A percentile compares a stretch with the other conserved stretches of the same genome.
These are phyloP conservation scores for Eospalax fontanierii DNA, from an alignment of 2,797 vertebrate species.

Conservation along the genomic window DNA sequence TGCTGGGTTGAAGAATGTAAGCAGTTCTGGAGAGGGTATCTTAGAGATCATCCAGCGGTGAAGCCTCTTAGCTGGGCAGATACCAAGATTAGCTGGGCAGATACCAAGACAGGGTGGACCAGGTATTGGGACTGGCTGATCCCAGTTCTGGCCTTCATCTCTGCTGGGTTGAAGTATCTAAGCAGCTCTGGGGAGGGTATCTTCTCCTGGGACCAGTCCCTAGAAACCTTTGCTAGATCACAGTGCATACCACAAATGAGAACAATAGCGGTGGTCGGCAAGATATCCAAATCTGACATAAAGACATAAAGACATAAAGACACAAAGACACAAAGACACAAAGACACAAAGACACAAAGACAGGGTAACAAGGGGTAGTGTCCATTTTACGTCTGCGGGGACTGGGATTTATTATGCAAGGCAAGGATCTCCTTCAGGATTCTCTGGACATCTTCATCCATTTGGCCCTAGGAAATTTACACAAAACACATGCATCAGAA, in stretches of 20 bases:
- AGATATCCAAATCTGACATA: slow-evolving; percentile 82
- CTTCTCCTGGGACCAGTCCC: slow-evolving; percentile 44
- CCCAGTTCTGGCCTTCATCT: too few species aligned
- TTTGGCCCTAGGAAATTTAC: slow-evolving; percentile 94
- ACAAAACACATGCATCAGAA: slow-evolving; percentile 52
- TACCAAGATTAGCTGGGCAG: too few species aligned
- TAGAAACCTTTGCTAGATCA: slow-evolving; percentile 75
- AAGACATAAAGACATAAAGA: too few species aligned
- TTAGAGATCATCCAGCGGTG: too few species aligned
- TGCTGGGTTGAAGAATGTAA: slow-evolving; percentile 48
- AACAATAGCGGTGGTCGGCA: slow-evolving; percentile 77
- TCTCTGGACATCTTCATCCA: slow-evolving; percentile 99
- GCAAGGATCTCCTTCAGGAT: slow-evolving; percentile 98
- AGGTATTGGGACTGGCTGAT: too few species aligned
- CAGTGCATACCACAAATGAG: slow-evolving; percentile 74
- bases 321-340: too few species aligned
- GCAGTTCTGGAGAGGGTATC: too few species aligned
- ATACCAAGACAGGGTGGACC: too few species aligned
- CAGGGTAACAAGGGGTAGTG: slow-evolving; percentile 74
- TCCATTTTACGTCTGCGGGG: slow-evolving; percentile 93
- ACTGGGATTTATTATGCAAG: slow-evolving; percentile 98
- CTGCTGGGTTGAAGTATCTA: slow-evolving; percentile 50
- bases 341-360: too few species aligned
- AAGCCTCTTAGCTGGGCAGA: too few species aligned
- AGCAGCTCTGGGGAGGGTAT: slow-evolving; percentile 9